Conservation (phyloP, 1,140 invertebrate genomes). For the Nymphalis io region DNA sequence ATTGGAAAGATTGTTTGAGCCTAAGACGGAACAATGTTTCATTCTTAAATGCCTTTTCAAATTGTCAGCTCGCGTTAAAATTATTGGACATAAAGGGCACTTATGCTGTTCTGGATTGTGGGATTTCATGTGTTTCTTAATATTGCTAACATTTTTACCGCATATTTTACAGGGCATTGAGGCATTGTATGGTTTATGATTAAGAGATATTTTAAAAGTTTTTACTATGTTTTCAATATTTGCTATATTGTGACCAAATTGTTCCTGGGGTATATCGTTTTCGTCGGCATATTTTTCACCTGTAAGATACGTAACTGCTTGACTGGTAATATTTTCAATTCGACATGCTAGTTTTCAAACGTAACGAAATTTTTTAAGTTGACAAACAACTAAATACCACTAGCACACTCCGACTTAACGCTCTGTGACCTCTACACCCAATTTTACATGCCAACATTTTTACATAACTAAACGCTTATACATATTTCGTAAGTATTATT, state of each 20-base stretch:
- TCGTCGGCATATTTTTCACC: constrained; percentile 75
- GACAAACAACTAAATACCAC: constrained; percentile 31
- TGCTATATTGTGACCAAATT: constrained; percentile 58
- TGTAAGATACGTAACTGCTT: constrained; percentile 65
- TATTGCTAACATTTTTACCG: constrained; percentile 87
- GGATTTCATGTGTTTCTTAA: constrained; percentile 87
- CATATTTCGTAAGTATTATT: constrained; percentile 21
- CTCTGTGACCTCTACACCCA: constrained; percentile 35
- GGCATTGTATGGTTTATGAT: constrained; percentile 55
- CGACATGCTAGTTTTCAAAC: constrained; percentile 35
- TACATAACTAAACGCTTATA: not conserved
- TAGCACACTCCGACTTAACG: constrained; percentile 26
- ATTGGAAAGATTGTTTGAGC: constrained; percentile 60
- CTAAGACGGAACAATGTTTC: constrained; percentile 83
- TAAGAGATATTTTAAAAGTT: constrained; percentile 61
- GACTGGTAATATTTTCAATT: constrained; percentile 16
- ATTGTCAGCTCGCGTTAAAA: constrained; percentile 86
- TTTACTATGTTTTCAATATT: constrained; percentile 69
- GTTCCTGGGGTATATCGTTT: constrained; percentile 66
- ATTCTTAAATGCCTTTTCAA: constrained; percentile 86
- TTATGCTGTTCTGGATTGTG: constrained; percentile 86
- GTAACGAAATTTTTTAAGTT: constrained; percentile 7
- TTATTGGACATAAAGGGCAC: constrained; percentile 85
- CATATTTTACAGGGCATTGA: constrained; percentile 83
- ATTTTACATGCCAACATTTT: constrained; percentile 44